phyloP scores from a whole-genome alignment of 2,888 invertebrate species.

The Geophilus truncorum region DNA sequence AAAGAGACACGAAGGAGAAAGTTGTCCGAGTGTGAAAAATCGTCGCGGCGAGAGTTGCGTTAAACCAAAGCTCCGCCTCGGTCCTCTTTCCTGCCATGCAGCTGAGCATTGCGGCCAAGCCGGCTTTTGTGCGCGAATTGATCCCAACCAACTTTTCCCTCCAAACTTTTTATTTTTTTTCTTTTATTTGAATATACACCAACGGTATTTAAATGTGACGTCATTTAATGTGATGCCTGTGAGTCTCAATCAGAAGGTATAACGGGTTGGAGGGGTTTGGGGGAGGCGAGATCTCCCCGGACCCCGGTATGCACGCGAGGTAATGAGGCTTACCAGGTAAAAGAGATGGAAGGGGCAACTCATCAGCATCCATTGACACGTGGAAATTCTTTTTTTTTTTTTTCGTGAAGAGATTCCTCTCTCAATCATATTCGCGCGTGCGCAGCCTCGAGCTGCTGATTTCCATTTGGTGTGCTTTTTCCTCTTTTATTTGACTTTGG shows the following conservation, averaged over 20 bases:
- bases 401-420: background rate
- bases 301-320: background rate
- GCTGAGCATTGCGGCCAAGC: constrained; percentile 27
- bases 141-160: too few relatives aligned
- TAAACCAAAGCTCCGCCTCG: constrained; percentile 27
- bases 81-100: constrained; percentile 13
- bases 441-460: background rate
- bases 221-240: background rate
- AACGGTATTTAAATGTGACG: too few relatives aligned
- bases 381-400: background rate
- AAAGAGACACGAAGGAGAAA: too few relatives aligned
- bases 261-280: background rate
- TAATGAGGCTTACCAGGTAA: constrained; percentile 27
- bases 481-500: constrained; percentile 12
- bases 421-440: background rate
- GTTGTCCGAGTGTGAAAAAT: constrained; percentile 25
- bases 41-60: constrained; percentile 25
- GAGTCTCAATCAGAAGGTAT: constrained; percentile 1
- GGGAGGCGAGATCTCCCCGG: background rate
- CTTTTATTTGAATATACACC: background rate
- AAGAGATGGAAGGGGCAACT: background rate
- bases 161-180: background rate
- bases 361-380: constrained; percentile 15
- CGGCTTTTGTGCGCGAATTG: background rate
- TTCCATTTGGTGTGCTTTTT: background rate